phyloP scores from a whole-genome alignment of 2,797 vertebrate genomes.

The Thripadectes ignobilis region DNA sequence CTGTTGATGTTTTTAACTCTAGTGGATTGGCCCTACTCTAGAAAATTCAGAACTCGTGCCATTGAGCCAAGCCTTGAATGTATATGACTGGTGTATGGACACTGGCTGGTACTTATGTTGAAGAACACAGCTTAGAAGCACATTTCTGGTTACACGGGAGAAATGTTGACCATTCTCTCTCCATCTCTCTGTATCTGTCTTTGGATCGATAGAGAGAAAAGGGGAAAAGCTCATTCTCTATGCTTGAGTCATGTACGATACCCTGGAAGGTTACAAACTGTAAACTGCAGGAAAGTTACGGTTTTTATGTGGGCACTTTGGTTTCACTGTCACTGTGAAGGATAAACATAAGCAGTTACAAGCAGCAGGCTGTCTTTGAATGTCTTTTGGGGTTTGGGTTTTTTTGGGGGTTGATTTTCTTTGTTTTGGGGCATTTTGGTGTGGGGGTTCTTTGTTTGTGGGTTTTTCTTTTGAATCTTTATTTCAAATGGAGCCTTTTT shows the following conservation, averaged over 20 bases:
- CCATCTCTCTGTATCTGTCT: conserved; percentile 9
- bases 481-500: conserved; percentile 2
- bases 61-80: conserved; percentile 74
- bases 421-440: not conserved
- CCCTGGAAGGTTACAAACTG: conserved; percentile 59
- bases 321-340: conserved; percentile 60
- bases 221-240: conserved; percentile 26
- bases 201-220: conserved; percentile 44
- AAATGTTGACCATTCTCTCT: conserved; percentile 35
- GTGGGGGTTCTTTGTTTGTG: not conserved
- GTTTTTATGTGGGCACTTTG: conserved; percentile 53
- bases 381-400: not conserved
- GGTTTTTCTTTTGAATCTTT: not conserved
- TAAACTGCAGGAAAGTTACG: conserved; percentile 5
- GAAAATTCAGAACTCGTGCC: conserved; percentile 63
- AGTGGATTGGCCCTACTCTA: conserved; percentile 41
- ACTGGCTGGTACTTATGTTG: conserved; percentile 45
- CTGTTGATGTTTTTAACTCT: conserved; percentile 36
- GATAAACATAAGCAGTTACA: conserved; percentile 37
- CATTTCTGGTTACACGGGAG: conserved; percentile 53
- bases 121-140: conserved; percentile 45
- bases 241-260: conserved; percentile 26
- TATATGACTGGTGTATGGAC: conserved; percentile 45
- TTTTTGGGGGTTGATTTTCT: not conserved
- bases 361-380: conserved; percentile 56